A percentile compares a stretch with the other conserved stretches of the same genome.
Evolutionary conservation across 2,888 invertebrate genomes (phyloP).

Genomic region (Coenonympha glycerion): DNA sequence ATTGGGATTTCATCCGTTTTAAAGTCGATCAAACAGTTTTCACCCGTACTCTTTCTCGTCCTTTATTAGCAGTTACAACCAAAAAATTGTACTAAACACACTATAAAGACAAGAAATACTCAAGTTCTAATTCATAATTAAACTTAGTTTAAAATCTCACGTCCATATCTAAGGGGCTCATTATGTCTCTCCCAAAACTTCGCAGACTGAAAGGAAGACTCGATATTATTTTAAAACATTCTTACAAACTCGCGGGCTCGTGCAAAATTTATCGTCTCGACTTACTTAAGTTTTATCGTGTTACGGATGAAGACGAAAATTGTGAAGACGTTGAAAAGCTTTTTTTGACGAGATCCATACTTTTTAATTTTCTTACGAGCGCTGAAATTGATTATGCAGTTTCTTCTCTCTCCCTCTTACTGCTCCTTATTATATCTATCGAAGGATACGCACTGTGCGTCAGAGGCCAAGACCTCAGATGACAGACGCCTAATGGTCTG

Average conservation of each 20-base stretch:
- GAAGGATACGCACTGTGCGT: too few species aligned
- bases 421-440: too few species aligned
- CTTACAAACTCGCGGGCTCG: conserved; percentile 2
- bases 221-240: conserved; percentile 27
- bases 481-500: too few species aligned
- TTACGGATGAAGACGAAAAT: conserved; percentile 70
- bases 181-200: conserved; percentile 19
- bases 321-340: conserved; percentile 63
- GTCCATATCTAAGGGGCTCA: conserved; percentile 7
- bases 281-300: conserved; percentile 49
- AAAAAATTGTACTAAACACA: too few species aligned
- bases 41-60: too few species aligned
- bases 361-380: conserved; percentile 69
- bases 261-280: conserved; percentile 29
- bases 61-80: too few species aligned
- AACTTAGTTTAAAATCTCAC: background rate
- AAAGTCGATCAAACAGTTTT: too few species aligned
- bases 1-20: too few species aligned
- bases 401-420: too few species aligned
- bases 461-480: too few species aligned
- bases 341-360: conserved; percentile 50
- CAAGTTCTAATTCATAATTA: too few species aligned
- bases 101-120: too few species aligned
- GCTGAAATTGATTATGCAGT: conserved; percentile 62
- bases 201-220: conserved; percentile 16